A percentile compares a stretch with the other conserved stretches of the same genome.
Evolutionary conservation across 2,113 vertebrate genomes (phyloP).

Genomic region (Vidua chalybeata): DNA sequence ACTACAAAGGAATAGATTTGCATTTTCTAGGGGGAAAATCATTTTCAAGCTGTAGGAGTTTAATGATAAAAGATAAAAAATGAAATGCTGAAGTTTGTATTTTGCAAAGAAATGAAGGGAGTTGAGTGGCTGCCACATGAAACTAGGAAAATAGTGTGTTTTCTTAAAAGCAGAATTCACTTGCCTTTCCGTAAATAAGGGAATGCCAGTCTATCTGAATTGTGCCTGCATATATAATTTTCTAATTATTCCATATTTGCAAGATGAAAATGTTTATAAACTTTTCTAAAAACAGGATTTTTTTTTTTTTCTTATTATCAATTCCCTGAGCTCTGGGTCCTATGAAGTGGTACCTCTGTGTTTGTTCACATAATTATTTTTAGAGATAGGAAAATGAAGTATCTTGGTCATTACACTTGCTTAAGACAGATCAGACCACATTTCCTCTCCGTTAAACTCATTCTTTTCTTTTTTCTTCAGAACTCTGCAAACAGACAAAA

Average conservation of each 20-base stretch:
- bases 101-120: slow-evolving; percentile 62
- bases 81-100: slow-evolving; percentile 39
- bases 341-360: neutral
- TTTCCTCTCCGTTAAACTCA: neutral
- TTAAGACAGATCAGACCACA: neutral
- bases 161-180: slow-evolving; percentile 54
- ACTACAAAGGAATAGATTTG: slow-evolving; percentile 60
- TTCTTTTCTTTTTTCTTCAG: neutral
- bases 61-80: slow-evolving; percentile 61
- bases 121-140: slow-evolving; percentile 61
- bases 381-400: neutral
- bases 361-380: neutral
- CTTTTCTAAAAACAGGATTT: neutral
- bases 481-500: neutral
- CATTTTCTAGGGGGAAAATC: slow-evolving; percentile 65
- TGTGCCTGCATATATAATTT: neutral
- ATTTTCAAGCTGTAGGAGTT: slow-evolving; percentile 60
- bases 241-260: slow-evolving; percentile 34
- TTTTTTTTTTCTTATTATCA: neutral
- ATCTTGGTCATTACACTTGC: neutral
- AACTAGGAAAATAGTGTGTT: slow-evolving; percentile 58
- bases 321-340: neutral
- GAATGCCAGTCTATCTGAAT: slow-evolving; percentile 27
- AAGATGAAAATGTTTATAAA: neutral
- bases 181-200: slow-evolving; percentile 34